Evolutionary conservation across 2,797 vertebrate genomes (phyloP), one percentile per base, ranked within the genome.

Genomic region (Somateria mollissima): DNA sequence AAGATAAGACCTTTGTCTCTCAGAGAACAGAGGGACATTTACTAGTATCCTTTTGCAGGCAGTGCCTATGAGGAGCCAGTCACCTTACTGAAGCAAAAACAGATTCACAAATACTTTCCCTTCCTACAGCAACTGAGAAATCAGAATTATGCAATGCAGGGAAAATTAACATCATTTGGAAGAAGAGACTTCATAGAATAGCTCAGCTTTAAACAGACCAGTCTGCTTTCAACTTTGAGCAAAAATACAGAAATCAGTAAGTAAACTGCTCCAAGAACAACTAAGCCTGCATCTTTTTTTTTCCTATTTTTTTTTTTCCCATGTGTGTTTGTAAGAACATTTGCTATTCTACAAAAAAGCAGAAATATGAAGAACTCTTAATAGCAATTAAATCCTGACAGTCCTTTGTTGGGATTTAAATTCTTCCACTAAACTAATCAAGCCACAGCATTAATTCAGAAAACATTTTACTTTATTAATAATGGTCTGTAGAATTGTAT

Each of bases 131-230:
- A 60, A 81, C 66, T 28, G 49, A 74, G 72, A 90, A 87, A 79
- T 84, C 78, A 45, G 49, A 84, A 54, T 77, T 71, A 82, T n/a
- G 81, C 71, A 84, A n/a, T 32, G 19, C 17, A 49, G n/a, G 39
- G 43, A 92, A 54, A 79, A 94, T 79, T 73, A 73, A 83, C 41
- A 47, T 62, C 8, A 69, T 61, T 64, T 72, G 30, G 30, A 60
- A 92, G 49, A 85, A 19, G 79, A 60, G 36, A 16, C 32, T 89
- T 92, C 72, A 43, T 0, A 90, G 61, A 54, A 45, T 6, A 90
- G 64, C 21, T 57, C 84, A 84, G 57, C 78, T 90, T 96, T 77
- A 95, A 95, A 66, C 56, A 87, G 84, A 94, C 84, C 92, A 89
- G 20, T 8, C 65, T 89, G 32, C 54, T 72, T 34, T 60, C 57